phyloP scores from a whole-genome alignment of 2,888 invertebrate species.

The Cosmia trapezina region DNA sequence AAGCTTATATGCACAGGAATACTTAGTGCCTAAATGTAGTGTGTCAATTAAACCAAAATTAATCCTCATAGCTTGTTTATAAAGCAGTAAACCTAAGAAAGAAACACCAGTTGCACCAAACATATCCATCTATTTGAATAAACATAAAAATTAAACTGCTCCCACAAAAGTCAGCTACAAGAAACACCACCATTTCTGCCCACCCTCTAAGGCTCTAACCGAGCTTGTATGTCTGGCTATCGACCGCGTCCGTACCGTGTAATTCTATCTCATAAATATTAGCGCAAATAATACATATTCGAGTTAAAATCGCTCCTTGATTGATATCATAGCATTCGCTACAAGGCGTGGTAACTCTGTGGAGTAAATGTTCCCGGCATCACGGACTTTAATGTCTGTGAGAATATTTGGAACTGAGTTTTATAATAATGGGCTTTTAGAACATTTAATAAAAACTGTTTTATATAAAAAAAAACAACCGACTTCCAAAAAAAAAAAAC shows the following conservation, averaged over 20 bases:
- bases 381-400: conserved; percentile 19
- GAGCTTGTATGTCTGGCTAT: conserved; percentile 46
- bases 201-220: conserved; percentile 21
- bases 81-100: background rate
- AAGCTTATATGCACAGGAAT: background rate
- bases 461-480: no score
- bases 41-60: background rate
- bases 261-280: conserved; percentile 80
- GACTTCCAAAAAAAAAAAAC: no score
- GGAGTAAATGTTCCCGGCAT: conserved; percentile 16
- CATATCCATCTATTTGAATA: background rate
- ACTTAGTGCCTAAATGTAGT: background rate
- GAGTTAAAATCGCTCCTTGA: conserved; percentile 70
- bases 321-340: conserved; percentile 71
- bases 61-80: background rate
- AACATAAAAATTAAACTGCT: conserved; percentile 5
- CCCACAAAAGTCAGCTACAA: conserved; percentile 1
- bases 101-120: no score
- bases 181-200: conserved; percentile 27
- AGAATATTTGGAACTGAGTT: conserved; percentile 3
- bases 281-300: conserved; percentile 77
- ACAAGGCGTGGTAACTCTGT: conserved; percentile 47
- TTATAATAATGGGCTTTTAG: background rate
- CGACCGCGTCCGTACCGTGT: conserved; percentile 69
- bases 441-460: background rate